These are phyloP conservation scores for Tenthredo notha DNA, from an alignment of 2,888 invertebrate genomes.

Conservation along the genomic window DNA sequence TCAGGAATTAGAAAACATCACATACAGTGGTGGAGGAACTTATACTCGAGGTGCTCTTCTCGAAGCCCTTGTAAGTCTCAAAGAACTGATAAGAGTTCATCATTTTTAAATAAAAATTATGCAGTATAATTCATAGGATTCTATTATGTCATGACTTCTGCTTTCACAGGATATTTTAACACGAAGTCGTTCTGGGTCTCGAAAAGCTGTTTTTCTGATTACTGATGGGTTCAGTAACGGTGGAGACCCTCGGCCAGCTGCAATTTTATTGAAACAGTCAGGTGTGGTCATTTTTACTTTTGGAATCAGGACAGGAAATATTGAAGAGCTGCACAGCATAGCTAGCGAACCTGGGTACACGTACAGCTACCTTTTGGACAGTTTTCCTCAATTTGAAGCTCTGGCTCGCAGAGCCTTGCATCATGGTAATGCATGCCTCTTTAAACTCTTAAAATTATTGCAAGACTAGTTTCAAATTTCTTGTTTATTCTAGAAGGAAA, in stretches of 20 bases:
- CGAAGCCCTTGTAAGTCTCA: constrained; percentile 81
- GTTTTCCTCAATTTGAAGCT: constrained; percentile 86
- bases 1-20: constrained; percentile 81
- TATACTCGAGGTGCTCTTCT: constrained; percentile 85
- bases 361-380: constrained; percentile 84
- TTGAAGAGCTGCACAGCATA: constrained; percentile 82
- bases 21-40: constrained; percentile 85
- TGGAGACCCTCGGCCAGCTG: constrained; percentile 83
- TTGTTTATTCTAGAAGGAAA: no score
- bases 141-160: not conserved
- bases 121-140: not conserved
- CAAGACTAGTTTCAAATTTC: no score
- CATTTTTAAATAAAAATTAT: not conserved
- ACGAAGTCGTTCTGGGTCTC: constrained; percentile 77
- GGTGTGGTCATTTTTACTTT: constrained; percentile 81
- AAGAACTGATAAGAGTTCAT: not conserved
- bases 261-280: constrained; percentile 80
- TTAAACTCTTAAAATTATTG: not conserved
- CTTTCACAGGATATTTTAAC: constrained; percentile 78
- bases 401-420: constrained; percentile 85
- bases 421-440: constrained; percentile 79
- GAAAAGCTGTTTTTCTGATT: constrained; percentile 84
- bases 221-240: constrained; percentile 88
- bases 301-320: constrained; percentile 85
- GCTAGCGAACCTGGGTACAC: constrained; percentile 83